Evolutionary conservation across 64 coral and sea anemone genomes (phyloP).

Genomic region (Platygyra sinensis): DNA sequence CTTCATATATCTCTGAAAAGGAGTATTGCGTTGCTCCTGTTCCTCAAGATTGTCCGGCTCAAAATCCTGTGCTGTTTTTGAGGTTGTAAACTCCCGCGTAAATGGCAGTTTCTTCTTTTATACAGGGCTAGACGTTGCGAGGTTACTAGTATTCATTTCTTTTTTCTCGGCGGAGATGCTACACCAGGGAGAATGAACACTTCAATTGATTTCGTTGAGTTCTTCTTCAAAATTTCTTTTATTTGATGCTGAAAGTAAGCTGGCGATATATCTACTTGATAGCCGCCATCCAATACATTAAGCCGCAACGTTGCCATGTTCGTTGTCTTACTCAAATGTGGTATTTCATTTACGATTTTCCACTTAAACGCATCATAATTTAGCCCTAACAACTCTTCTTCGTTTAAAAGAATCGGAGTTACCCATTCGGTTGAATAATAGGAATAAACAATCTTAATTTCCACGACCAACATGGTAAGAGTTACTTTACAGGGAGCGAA

Average conservation of each 20-base stretch:
- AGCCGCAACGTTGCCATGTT: conserved; percentile 14
- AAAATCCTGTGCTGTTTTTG: background rate
- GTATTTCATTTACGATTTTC: conserved; percentile 30
- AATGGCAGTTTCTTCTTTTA: background rate
- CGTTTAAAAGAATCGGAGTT: background rate
- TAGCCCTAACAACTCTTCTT: conserved; percentile 22
- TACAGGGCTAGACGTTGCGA: too few species aligned
- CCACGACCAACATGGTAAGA: too few species aligned
- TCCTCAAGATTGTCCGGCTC: background rate
- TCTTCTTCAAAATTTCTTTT: conserved; percentile 36
- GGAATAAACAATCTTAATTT: too few species aligned
- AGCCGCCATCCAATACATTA: conserved; percentile 15
- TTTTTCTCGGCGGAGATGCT: too few species aligned
- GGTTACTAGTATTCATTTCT: too few species aligned
- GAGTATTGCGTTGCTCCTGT: conserved; percentile 26
- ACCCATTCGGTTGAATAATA: too few species aligned
- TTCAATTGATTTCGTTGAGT: conserved; percentile 42
- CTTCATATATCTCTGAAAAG: conserved; percentile 40
- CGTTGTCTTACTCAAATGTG: conserved; percentile 11
- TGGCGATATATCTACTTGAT: conserved; percentile 17
- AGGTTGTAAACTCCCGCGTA: background rate
- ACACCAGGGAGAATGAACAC: conserved; percentile 26
- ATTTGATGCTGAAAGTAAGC: conserved; percentile 41
- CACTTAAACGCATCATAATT: conserved; percentile 5
- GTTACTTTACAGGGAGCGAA: too few species aligned